Evolutionary conservation across 2,888 invertebrate species (phyloP), one percentile per base, ranked within the genome.

Genomic region (Hipparchia sbordonii): DNA sequence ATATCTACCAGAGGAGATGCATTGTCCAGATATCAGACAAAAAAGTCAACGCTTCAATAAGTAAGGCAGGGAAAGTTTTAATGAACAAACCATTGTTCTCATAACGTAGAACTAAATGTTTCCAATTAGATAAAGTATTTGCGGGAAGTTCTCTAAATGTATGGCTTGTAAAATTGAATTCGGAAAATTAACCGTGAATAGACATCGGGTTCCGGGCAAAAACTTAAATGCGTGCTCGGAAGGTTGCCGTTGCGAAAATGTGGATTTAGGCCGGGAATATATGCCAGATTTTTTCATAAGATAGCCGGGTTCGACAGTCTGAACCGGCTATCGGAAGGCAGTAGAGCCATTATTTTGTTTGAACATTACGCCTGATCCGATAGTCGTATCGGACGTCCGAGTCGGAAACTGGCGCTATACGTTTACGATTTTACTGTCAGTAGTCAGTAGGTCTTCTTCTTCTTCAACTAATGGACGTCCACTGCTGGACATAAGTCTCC

Each of bases 61-160:
- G 65, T 52, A 65, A 33, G 33, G 51, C 65, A 52, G 45, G 10
- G 46, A 67, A 56, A 72, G 67, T 67, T 71, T 77, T 79, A 80
- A 86, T 88, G 85, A 87, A 88, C 89, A 85, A 89, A 86, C 89
- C 85, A 87, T 84, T 83, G 82, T 77, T 77, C 79, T 80, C 66
- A 72, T 54, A 82, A 82, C 79, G 82, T 81, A 82, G 83, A 87
- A 82, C 86, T 84, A 75, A 78, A 80, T 81, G 82, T 79, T 83
- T 82, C 87, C 87, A 90, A 90, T 89, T 90, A 89, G 85, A 84
- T 80, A 84, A 88, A 89, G 87, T 88, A 89, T 89, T 90, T 84
- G 82, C 81, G 80, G 82, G 85, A 85, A 85, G 81, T 86, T 86
- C 84, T 81, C 84, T 82, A 82, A 86, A 87, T 88, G 87, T 89